Evolutionary conservation across 2,888 invertebrate species (phyloP).

Genomic region (Eretmocerus hayati): DNA sequence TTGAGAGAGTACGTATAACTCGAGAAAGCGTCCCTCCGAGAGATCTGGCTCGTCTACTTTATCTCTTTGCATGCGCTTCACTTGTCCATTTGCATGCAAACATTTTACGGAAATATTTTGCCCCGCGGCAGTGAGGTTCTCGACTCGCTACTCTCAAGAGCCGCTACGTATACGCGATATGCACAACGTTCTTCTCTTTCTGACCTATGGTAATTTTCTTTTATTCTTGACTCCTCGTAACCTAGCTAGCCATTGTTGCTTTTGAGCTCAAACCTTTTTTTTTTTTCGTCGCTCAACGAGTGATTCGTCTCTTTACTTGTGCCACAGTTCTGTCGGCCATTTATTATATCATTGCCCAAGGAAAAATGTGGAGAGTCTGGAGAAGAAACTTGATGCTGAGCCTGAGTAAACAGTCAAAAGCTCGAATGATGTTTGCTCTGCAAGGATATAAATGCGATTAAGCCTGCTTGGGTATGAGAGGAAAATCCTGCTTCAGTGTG

Average conservation of each 20-base stretch:
- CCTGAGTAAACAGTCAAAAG: background rate
- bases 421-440: background rate
- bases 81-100: conserved; percentile 15
- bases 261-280: background rate
- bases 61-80: background rate
- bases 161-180: too few species aligned
- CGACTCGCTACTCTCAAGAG: too few species aligned
- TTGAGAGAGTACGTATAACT: too few species aligned
- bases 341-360: too few species aligned
- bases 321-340: too few species aligned
- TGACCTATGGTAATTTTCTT: too few species aligned
- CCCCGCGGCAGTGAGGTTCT: background rate
- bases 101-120: conserved; percentile 8
- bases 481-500: too few species aligned
- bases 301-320: too few species aligned
- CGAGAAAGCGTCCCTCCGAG: too few species aligned
- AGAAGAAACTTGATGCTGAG: background rate
- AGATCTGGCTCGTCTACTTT: background rate
- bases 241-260: too few species aligned
- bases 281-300: too few species aligned
- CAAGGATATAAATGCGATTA: background rate
- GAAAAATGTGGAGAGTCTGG: background rate
- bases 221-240: background rate
- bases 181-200: too few species aligned
- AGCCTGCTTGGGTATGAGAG: background rate